Evolutionary conservation across 2,888 invertebrate genomes (phyloP).

Genomic region (Aquatica leii): DNA sequence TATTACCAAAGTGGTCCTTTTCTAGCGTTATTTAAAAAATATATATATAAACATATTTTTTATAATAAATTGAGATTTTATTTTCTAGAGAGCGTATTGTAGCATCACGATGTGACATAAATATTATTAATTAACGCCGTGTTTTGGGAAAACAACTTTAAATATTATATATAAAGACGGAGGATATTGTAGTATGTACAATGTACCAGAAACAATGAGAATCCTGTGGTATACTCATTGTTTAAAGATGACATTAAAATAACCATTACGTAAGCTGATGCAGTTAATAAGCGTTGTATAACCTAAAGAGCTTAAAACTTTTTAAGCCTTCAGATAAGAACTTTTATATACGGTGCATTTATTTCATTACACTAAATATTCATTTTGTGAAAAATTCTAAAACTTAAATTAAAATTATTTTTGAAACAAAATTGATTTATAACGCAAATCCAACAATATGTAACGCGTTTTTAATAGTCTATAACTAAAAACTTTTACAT

Average conservation of each 20-base stretch:
- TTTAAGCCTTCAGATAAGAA: constrained; percentile 1
- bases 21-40: background rate
- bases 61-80: background rate
- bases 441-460: no score
- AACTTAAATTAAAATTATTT: no score
- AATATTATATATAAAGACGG: background rate
- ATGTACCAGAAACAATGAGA: constrained; percentile 7
- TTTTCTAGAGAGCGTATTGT: background rate
- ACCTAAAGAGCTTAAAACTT: constrained; percentile 1
- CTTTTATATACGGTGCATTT: background rate
- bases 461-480: no score
- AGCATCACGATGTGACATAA: background rate
- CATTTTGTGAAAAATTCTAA: background rate
- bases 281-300: constrained; percentile 12
- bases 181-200: no score
- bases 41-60: no score
- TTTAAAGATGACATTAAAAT: constrained; percentile 10
- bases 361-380: constrained; percentile 1
- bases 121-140: background rate
- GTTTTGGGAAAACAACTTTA: background rate
- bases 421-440: no score
- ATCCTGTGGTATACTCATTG: background rate
- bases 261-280: constrained; percentile 9
- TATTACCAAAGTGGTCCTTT: constrained; percentile 18
- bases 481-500: no score